These are phyloP conservation scores for Momotus momota DNA, from an alignment of 2,797 vertebrate genomes.

Conservation along the genomic window DNA sequence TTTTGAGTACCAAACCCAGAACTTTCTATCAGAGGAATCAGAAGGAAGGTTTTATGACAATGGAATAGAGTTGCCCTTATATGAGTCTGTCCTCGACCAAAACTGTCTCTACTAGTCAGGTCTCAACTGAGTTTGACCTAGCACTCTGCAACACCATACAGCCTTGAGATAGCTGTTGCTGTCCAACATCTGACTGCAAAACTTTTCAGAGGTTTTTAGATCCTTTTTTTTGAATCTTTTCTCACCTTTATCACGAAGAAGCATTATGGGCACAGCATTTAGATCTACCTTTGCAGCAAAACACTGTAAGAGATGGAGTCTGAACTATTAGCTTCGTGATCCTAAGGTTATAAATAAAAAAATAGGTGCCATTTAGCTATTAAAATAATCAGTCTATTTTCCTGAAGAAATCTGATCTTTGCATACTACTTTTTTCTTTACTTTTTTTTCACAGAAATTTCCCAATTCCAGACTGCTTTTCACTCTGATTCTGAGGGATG, in stretches of 20 bases:
- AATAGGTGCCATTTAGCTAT: not conserved
- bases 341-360: not conserved
- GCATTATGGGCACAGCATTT: not conserved
- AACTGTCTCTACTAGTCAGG: not conserved
- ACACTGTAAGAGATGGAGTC: not conserved
- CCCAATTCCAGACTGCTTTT: not conserved
- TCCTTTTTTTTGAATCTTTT: not conserved
- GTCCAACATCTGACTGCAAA: not conserved
- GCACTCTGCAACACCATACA: not conserved
- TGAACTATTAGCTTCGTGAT: not conserved
- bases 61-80: not conserved
- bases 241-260: not conserved
- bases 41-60: not conserved
- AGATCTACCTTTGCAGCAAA: not conserved
- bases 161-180: not conserved
- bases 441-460: not conserved
- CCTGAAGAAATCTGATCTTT: not conserved
- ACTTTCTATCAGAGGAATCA: accelerated
- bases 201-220: not conserved
- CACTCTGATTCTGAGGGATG: not conserved
- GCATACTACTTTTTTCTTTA: not conserved
- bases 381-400: not conserved
- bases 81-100: not conserved
- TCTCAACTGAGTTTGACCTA: not conserved
- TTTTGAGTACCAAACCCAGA: not conserved